Base-by-base conservation (phyloP, 2,888 invertebrate genomes). In the Cheilosia vulpina region DNA sequence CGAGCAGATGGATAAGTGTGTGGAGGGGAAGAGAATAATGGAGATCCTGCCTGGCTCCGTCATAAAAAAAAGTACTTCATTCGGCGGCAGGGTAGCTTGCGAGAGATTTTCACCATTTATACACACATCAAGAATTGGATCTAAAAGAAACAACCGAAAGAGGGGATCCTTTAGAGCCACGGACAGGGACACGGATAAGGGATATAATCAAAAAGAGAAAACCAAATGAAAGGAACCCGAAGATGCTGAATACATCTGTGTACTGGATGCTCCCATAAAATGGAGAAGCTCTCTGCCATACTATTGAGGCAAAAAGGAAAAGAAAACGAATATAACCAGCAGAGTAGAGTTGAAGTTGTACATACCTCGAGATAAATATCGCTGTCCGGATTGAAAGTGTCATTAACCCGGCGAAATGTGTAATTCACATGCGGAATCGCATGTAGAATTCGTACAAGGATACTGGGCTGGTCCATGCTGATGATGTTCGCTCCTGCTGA, bases 361-460 rank as follows among this genome's bases (percentile, higher is more conserved):
- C 93, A 93, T 92, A 97, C 97, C 96, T 98, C 98, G 89, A 97
- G 94, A 93, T 98, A 98, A 90, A 96, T 95, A 89, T 96, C 96
- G 90, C 97, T 97, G 90, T 96, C 95, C 81, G 97, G 97, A 92
- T 97, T 96, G 93, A 98, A 98, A 88, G 97, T 97, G 92, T 96
- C 96, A 93, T 98, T 97, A 93, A 98, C 97, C 90, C 95, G 94
- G 91, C 96, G 96, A 91, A 98, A 95, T 90, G 96, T 96, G 91
- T 97, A 96, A 93, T 98, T 97, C 93, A 98, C 94, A 93, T 98
- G 98, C 89, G 98, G 98, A 93, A 98, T 94, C 90, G 95, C 94
- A 93, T 98, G 98, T 93, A 98, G 95, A 93, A 97, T 95, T 93
- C 95, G 94, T 92, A 97, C 96, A 92, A 98, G 94, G 91, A 95